Evolutionary conservation across 2,797 vertebrate genomes (phyloP).

Genomic region (Enteromius viviparus): DNA sequence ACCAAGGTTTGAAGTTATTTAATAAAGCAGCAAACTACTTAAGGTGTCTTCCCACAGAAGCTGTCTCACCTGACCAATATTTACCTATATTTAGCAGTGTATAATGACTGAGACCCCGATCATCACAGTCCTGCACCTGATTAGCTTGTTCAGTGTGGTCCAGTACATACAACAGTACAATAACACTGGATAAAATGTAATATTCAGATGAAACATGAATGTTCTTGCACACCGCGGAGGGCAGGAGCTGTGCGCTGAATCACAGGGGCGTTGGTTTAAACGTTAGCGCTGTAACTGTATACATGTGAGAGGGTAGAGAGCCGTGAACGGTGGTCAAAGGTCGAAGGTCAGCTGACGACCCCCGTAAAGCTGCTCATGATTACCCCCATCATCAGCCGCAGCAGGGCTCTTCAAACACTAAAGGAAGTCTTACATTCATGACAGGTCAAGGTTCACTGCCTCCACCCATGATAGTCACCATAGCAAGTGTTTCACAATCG

Average conservation of each 20-base stretch:
- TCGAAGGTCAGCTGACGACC: not conserved
- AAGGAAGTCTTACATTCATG: conserved; percentile 53
- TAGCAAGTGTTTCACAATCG: conserved; percentile 59
- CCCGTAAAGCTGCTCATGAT: not conserved
- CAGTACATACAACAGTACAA: not conserved
- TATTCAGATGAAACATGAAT: not conserved
- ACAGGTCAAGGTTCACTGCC: conserved; percentile 56
- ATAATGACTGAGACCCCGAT: not conserved
- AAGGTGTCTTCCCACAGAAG: not conserved
- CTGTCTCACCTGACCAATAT: not conserved
- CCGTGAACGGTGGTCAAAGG: conserved; percentile 28
- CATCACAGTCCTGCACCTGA: not conserved
- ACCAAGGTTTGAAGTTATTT: not conserved
- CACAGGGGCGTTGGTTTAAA: conserved; percentile 45
- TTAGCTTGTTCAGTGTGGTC: not conserved
- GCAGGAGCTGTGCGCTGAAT: conserved; percentile 25
- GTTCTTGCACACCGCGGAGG: not conserved
- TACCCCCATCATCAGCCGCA: not conserved
- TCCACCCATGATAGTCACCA: conserved; percentile 55
- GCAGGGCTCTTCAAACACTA: not conserved
- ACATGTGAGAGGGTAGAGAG: conserved; percentile 14
- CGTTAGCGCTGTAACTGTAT: conserved; percentile 44
- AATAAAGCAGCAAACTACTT: not conserved
- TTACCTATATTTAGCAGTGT: not conserved
- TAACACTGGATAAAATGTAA: not conserved